Conservation (phyloP, 1,140 invertebrate species). For the Drosophila dunni region DNA sequence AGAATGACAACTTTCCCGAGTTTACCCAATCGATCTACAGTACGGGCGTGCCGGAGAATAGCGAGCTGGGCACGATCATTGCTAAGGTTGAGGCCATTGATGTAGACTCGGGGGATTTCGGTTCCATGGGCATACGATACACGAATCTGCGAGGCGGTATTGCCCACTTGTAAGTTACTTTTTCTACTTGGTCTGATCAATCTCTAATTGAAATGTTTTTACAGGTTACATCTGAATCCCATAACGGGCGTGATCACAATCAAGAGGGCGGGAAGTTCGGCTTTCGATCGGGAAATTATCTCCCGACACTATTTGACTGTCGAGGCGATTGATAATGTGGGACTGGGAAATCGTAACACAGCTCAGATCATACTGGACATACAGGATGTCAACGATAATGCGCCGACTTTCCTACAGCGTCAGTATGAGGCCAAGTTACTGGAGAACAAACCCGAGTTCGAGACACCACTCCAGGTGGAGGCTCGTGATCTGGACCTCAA, state of each 20-base stretch:
- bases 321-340: slow-evolving; percentile 95
- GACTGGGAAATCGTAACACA: slow-evolving; percentile 94
- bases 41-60: slow-evolving; percentile 93
- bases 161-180: slow-evolving; percentile 91
- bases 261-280: slow-evolving; percentile 88
- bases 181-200: background rate
- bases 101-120: slow-evolving; percentile 93
- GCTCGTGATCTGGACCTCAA: slow-evolving; percentile 94
- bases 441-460: slow-evolving; percentile 93
- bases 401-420: slow-evolving; percentile 92
- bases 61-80: slow-evolving; percentile 91
- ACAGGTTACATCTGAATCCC: slow-evolving; percentile 92
- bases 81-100: slow-evolving; percentile 93
- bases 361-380: slow-evolving; percentile 94
- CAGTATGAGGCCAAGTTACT: slow-evolving; percentile 93
- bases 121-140: slow-evolving; percentile 94
- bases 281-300: slow-evolving; percentile 94
- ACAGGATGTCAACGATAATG: slow-evolving; percentile 95
- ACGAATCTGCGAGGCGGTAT: slow-evolving; percentile 91
- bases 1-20: slow-evolving; percentile 97
- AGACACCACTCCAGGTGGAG: slow-evolving; percentile 90
- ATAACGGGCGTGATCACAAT: slow-evolving; percentile 93
- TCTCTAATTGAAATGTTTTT: background rate
- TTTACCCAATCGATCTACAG: slow-evolving; percentile 93
- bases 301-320: slow-evolving; percentile 95